A percentile compares a stretch with the other conserved stretches of the same genome.
Conservation (phyloP, 1,140 invertebrate genomes). For the Charaxes varanes region DNA sequence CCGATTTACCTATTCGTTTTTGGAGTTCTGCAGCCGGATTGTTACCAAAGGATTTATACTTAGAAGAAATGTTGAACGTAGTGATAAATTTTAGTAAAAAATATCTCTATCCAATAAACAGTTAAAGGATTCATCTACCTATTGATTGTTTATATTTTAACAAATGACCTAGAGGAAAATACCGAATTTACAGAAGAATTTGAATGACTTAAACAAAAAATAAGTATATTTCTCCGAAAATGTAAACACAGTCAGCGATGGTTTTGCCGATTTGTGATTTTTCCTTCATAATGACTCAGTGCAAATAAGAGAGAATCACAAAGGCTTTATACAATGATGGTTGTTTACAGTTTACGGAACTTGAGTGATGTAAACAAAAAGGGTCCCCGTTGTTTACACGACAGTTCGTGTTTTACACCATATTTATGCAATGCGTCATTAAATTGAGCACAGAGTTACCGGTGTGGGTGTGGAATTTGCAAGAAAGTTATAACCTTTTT, state of each 20-base stretch:
- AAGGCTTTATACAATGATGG: slow-evolving; percentile 53
- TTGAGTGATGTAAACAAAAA: slow-evolving; percentile 47
- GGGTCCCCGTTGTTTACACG: slow-evolving; percentile 34
- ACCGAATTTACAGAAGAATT: too few species aligned
- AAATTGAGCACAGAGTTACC: slow-evolving; percentile 11
- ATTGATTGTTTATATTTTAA: too few species aligned
- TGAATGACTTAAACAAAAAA: slow-evolving; percentile 4
- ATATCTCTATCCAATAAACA: too few species aligned
- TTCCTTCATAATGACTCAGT: slow-evolving; percentile 49
- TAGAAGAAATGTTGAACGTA: too few species aligned
- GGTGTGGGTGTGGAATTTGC: slow-evolving; percentile 1
- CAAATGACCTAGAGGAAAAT: too few species aligned
- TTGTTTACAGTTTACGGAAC: slow-evolving; percentile 51
- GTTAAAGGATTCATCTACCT: too few species aligned
- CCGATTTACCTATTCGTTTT: background rate
- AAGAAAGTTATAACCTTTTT: too few species aligned
- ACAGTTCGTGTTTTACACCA: slow-evolving; percentile 39
- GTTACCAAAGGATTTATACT: too few species aligned
- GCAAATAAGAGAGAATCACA: slow-evolving; percentile 45
- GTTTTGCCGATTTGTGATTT: slow-evolving; percentile 36
- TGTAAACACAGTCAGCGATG: slow-evolving; percentile 8
- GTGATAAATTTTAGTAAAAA: too few species aligned
- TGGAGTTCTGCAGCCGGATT: too few species aligned
- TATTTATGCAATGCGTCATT: slow-evolving; percentile 35
- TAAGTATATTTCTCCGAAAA: slow-evolving; percentile 4